Percentiles rank a stretch among this genome's conserved stretches.
These are phyloP conservation scores for Pangasius djambal DNA, from an alignment of 2,797 vertebrate genomes.

Conservation along the genomic window DNA sequence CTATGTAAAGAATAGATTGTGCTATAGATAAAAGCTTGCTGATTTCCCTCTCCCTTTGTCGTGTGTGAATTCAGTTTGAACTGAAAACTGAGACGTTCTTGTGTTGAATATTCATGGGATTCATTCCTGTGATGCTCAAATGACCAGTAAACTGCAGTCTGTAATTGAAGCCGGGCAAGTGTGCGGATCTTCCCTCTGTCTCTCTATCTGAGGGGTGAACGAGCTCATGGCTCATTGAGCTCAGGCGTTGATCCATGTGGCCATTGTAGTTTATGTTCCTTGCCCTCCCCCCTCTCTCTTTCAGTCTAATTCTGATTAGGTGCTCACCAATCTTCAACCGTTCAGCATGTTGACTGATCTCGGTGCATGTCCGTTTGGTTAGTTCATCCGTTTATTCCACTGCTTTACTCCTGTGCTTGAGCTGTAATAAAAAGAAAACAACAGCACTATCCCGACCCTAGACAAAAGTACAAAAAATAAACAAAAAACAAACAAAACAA, in stretches of 20 bases:
- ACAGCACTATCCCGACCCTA: background rate
- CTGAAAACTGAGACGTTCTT: background rate
- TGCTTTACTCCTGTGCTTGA: background rate
- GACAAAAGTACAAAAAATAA: background rate
- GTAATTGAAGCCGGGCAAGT: conserved; percentile 41
- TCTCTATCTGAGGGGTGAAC: conserved; percentile 30
- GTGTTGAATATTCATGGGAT: background rate
- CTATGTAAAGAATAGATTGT: background rate
- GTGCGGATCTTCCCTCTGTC: conserved; percentile 27
- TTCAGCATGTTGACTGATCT: background rate
- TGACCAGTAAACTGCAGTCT: background rate
- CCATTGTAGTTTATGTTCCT: conserved; percentile 44
- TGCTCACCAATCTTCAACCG: background rate
- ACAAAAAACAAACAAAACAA: too few relatives aligned
- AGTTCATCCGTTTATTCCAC: background rate
- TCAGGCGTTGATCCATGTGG: conserved; percentile 49
- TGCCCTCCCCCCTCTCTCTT: background rate
- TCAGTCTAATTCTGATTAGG: conserved; percentile 34
- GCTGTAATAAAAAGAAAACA: background rate
- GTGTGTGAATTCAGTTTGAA: background rate
- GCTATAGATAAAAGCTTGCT: background rate
- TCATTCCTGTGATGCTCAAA: conserved; percentile 25
- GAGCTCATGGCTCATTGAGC: conserved; percentile 48
- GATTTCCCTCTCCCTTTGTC: background rate
- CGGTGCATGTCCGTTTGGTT: background rate